Conservation (phyloP, 2,797 vertebrate species). For the Aeoliscus strigatus region DNA sequence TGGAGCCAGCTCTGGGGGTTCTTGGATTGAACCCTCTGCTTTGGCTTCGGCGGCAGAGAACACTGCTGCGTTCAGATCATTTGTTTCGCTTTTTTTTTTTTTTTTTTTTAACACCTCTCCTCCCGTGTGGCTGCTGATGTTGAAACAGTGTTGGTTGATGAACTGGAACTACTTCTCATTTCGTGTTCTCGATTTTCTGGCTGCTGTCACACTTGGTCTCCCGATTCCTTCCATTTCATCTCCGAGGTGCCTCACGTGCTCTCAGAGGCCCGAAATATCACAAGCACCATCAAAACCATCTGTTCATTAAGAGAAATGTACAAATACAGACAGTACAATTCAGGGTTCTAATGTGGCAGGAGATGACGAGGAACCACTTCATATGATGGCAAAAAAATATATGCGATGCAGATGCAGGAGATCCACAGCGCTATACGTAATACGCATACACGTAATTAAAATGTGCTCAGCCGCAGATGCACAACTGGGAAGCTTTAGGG, state of each 20-base stretch:
- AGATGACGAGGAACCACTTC: constrained; percentile 7
- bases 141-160: constrained; percentile 52
- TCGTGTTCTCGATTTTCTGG: constrained; percentile 54
- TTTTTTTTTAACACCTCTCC: constrained; percentile 6
- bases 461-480: no score
- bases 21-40: constrained; percentile 46
- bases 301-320: constrained; percentile 48
- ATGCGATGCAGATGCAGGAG: background rate
- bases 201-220: constrained; percentile 36
- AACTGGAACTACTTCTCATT: constrained; percentile 68
- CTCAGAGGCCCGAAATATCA: constrained; percentile 46
- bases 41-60: constrained; percentile 27
- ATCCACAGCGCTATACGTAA: no score
- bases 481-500: no score
- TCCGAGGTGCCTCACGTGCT: constrained; percentile 21
- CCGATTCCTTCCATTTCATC: constrained; percentile 50
- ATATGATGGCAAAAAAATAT: background rate
- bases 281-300: constrained; percentile 54
- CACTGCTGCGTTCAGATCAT: constrained; percentile 43
- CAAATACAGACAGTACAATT: constrained; percentile 53
- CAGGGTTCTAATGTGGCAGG: constrained; percentile 1
- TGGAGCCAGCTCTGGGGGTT: constrained; percentile 29
- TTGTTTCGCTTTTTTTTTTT: constrained; percentile 36
- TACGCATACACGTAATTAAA: no score
- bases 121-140: constrained; percentile 52